A percentile compares a stretch with the other conserved stretches of the same genome.
Evolutionary conservation across 2,888 invertebrate species (phyloP).

Genomic region (Barypeithes pellucidus): DNA sequence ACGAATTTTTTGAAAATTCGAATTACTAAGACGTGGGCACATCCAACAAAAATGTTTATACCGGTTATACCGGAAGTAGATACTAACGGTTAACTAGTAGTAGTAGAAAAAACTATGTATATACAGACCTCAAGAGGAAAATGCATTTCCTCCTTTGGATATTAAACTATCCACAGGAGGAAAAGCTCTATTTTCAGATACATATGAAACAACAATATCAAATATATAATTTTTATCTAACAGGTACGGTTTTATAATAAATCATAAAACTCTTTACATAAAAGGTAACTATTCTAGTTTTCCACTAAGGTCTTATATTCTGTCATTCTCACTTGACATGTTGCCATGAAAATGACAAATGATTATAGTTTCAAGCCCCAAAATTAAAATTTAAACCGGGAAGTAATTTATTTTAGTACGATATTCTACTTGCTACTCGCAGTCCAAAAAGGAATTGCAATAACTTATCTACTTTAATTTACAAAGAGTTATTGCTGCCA

Average conservation of each 20-base stretch:
- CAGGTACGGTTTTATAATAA: not conserved
- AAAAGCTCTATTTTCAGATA: no score
- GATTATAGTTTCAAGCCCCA: not conserved
- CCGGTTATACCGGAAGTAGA: no score
- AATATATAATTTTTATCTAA: not conserved
- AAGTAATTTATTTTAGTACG: not conserved
- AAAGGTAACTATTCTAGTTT: not conserved
- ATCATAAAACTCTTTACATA: not conserved
- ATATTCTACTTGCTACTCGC: not conserved
- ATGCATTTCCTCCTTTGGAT: no score
- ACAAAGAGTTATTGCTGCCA: not conserved
- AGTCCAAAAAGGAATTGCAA: not conserved
- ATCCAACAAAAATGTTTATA: no score
- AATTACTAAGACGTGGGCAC: no score
- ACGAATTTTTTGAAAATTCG: no score
- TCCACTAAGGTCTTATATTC: conserved; percentile 14
- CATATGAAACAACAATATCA: no score
- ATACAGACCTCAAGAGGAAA: no score
- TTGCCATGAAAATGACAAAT: conserved; percentile 3
- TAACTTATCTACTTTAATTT: not conserved
- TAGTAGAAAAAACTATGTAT: no score
- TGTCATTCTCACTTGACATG: not conserved
- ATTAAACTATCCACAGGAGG: no score
- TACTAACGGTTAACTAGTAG: no score
- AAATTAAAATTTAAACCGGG: not conserved